Percentiles rank a stretch among this genome's conserved stretches.
Conservation (phyloP, 2,888 invertebrate species). For the Syritta pipiens region DNA sequence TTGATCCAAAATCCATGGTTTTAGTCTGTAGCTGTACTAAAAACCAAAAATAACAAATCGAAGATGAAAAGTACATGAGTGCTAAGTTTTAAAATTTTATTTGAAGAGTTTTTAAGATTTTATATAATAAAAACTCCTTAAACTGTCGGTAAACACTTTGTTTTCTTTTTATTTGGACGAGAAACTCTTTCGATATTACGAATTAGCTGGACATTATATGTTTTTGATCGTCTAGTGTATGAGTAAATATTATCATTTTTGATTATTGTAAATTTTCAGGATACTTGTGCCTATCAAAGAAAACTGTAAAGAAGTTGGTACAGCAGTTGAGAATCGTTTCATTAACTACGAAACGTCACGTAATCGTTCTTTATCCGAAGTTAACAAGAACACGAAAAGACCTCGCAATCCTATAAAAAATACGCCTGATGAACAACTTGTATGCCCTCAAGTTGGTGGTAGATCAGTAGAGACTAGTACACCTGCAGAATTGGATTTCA, state of each 20-base stretch:
- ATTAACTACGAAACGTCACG: constrained; percentile 9
- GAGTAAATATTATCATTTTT: neutral
- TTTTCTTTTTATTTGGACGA: no score
- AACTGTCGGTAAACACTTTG: no score
- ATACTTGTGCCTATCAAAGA: constrained; percentile 54
- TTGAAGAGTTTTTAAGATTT: no score
- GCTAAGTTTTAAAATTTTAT: no score
- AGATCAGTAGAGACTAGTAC: neutral
- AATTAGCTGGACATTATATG: neutral
- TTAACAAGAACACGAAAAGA: constrained; percentile 6
- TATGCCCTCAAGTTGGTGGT: neutral
- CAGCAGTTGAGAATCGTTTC: neutral
- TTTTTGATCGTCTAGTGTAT: neutral
- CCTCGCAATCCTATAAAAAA: constrained; percentile 36
- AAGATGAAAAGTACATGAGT: no score
- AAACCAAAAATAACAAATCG: no score
- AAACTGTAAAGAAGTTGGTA: neutral
- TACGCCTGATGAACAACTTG: neutral
- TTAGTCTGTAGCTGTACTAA: no score
- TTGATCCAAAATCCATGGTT: no score
- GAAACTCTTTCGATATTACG: no score
- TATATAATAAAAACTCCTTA: no score
- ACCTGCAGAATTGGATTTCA: constrained; percentile 29
- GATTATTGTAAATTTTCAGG: constrained; percentile 31
- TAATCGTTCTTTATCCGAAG: constrained; percentile 18